A percentile compares a stretch with the other conserved stretches of the same genome.
Evolutionary conservation across 2,797 vertebrate genomes (phyloP).

Genomic region (Acanthurus lineatus): DNA sequence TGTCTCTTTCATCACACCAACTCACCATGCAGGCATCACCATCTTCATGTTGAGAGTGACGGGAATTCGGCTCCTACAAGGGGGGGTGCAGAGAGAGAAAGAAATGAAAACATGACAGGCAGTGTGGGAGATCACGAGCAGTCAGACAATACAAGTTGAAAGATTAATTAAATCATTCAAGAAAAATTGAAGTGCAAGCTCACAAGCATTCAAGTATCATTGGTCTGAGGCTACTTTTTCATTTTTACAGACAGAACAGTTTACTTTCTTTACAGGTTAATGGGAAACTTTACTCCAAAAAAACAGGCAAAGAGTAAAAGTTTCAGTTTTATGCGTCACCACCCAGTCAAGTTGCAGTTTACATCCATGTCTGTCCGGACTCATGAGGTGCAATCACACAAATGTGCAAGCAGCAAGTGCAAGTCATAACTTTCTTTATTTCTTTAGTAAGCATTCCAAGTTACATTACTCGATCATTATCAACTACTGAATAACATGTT

Average conservation of each 20-base stretch:
- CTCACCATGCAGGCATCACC: constrained; percentile 96
- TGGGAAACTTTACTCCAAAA: not conserved
- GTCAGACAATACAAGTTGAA: not conserved
- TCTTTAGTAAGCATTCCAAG: too few relatives aligned
- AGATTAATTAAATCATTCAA: not conserved
- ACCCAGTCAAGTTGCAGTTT: too few relatives aligned
- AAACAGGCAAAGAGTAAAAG: too few relatives aligned
- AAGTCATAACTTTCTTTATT: too few relatives aligned
- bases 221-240: not conserved
- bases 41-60: constrained; percentile 97
- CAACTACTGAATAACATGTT: too few relatives aligned
- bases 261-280: not conserved
- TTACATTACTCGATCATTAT: too few relatives aligned
- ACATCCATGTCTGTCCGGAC: too few relatives aligned
- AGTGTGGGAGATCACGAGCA: not conserved
- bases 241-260: not conserved
- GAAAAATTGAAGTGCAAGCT: not conserved
- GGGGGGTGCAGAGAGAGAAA: not conserved
- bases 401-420: too few relatives aligned
- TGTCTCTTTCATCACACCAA: constrained; percentile 57
- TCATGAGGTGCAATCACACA: too few relatives aligned
- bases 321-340: too few relatives aligned
- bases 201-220: not conserved
- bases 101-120: constrained; percentile 14
- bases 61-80: constrained; percentile 90